Evolutionary conservation across 2,888 invertebrate species (phyloP), one percentile per base, ranked within the genome.

Genomic region (Clusia tigrina): DNA sequence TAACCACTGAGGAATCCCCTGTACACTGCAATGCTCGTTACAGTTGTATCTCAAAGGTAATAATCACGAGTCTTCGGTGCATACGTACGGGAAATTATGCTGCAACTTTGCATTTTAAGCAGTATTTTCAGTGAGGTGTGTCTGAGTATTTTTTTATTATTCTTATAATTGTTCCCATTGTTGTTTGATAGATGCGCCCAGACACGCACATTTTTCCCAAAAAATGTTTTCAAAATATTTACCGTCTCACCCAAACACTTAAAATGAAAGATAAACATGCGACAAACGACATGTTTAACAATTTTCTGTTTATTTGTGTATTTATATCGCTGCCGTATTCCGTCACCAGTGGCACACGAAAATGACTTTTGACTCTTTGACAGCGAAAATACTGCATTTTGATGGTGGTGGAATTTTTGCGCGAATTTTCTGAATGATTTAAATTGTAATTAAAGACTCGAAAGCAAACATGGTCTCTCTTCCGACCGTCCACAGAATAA

Each of bases 391-490:
- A n/a, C n/a, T n/a, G n/a, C n/a, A n/a, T n/a, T n/a, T n/a, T n/a
- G n/a, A n/a, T n/a, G n/a, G n/a, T n/a, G n/a, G n/a, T n/a, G n/a
- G n/a, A n/a, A n/a, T n/a, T n/a, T n/a, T n/a, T n/a, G n/a, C n/a
- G n/a, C n/a, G n/a, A n/a, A n/a, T n/a, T n/a, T n/a, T n/a, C n/a
- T n/a, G n/a, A n/a, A 20, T 48, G 48, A 18, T 20, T 48, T 18
- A 20, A 48, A 48, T 20, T 48, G 22, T 20, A 48, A 42, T 42
- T 42, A 42, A 15, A 15, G 48, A 58, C 37, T 32, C 46, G 62
- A 62, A 64, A 58, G 1, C 56, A 59, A 53, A 60, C 60, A 53
- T n/a, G n/a, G n/a, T n/a, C n/a, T n/a, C n/a, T n/a, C 54, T 59
- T 65, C 37, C 58, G 54, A 52, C 32, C 51, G 54, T 12, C 32